Base-by-base conservation (phyloP, 2,113 vertebrate species). In the Hucho hucho region DNA sequence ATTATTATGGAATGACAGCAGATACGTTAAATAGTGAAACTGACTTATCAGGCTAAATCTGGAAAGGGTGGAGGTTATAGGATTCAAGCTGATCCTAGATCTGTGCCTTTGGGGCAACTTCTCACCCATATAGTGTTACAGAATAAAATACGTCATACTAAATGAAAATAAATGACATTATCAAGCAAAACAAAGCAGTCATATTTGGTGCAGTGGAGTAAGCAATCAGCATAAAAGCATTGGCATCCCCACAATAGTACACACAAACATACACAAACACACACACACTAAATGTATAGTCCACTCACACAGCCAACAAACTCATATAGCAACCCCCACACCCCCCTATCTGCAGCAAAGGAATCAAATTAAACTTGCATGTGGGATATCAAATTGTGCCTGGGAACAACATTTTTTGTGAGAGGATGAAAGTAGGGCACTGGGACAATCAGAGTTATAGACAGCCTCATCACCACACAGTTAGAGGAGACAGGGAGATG, bases 281-380 rank as follows among this genome's bases (percentile, higher is more conserved):
- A 47, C 75, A 76, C 56, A 22, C 37, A 43, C 7, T 43, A 43
- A 43, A 56, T 58, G 26, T 71, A 56, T 71, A 58, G 24, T 49
- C 6, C 47, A 74, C 74, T 69, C 20, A 7, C 78, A 76, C 76
- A 83, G 26, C 29, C 78, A 76, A 80, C 75, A 49, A 49, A 53
- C 65, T 81, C 73, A 77, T 79, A 66, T 71, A 80, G 75, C 73
- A 43, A 77, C 29, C 78, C 65, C 86, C 32, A 6, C 32, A 6
- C 37, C 37, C 83, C 79, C 18, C 6, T 6, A 47, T 64, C 25
- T 76, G 78, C 87, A 76, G 81, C 78, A 85, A 79, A 87, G 83
- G 81, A 88, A 89, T 87, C 3, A 83, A 91, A 92, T 93, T 92
- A 92, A 93, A 93, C 79, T 89, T 93, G 89, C 88, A 93, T 78